phyloP scores from a whole-genome alignment of 2,113 vertebrate genomes.

The Riparia riparia region DNA sequence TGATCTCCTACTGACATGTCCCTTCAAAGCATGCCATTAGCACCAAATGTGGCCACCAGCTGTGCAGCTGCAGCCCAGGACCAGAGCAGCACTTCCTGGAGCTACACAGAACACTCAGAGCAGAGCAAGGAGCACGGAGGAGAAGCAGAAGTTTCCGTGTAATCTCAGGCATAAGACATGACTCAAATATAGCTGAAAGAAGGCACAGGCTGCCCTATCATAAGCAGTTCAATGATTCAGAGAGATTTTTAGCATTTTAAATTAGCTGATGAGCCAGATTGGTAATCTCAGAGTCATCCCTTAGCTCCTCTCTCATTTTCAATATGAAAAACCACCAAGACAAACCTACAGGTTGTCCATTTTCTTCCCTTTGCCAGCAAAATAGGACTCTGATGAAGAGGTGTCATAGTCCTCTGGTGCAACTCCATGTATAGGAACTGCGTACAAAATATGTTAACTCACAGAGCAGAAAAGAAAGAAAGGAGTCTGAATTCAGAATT shows the following conservation, averaged over 20 bases:
- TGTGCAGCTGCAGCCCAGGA: conserved; percentile 58
- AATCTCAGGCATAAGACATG: neutral
- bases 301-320: neutral
- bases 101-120: neutral
- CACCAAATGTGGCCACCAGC: conserved; percentile 61
- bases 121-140: neutral
- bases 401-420: neutral
- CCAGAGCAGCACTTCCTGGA: neutral
- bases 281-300: neutral
- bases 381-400: neutral
- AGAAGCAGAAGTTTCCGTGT: neutral
- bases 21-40: conserved; percentile 52
- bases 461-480: neutral
- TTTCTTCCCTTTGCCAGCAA: neutral
- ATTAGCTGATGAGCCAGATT: neutral
- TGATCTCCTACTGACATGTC: neutral
- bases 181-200: neutral
- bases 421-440: neutral
- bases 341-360: neutral
- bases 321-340: neutral
- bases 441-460: neutral
- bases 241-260: neutral
- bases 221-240: neutral
- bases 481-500: neutral
- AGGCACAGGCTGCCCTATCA: neutral